Evolutionary conservation across 2,113 vertebrate genomes (phyloP).

Genomic region (Labrus mixtus): DNA sequence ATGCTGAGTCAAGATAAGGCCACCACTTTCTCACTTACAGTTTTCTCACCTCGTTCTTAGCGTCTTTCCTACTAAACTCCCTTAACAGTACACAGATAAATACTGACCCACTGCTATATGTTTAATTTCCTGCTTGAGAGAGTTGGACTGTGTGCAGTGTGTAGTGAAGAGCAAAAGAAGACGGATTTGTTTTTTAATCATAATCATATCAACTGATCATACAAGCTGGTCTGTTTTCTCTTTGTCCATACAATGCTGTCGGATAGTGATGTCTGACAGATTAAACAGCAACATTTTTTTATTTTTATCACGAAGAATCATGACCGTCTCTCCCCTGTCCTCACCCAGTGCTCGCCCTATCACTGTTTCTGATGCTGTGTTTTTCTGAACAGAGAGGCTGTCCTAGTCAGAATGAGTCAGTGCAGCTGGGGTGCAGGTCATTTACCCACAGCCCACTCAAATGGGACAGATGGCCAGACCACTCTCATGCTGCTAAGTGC

Average conservation of each 20-base stretch:
- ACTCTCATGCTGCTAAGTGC: conserved; percentile 59
- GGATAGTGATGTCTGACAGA: conserved; percentile 39
- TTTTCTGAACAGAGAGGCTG: conserved; percentile 69
- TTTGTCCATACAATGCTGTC: conserved; percentile 20
- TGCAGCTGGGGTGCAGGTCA: conserved; percentile 81
- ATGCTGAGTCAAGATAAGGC: conserved; percentile 8
- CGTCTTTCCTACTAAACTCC: conserved; percentile 7
- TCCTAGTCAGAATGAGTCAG: conserved; percentile 75
- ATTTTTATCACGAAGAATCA: conserved; percentile 33
- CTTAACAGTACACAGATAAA: conserved; percentile 38
- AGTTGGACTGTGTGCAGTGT: conserved; percentile 10
- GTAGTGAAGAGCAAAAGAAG: conserved; percentile 22
- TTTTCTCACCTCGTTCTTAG: conserved; percentile 6
- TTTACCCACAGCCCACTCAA: conserved; percentile 75
- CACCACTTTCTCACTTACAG: conserved; percentile 15
- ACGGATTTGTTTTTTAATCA: background rate
- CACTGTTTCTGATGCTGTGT: conserved; percentile 31
- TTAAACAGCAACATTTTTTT: conserved; percentile 36
- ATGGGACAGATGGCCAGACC: conserved; percentile 74
- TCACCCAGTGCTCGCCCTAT: conserved; percentile 26
- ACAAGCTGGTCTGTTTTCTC: conserved; percentile 14
- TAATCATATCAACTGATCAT: conserved; percentile 31
- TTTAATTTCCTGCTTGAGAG: conserved; percentile 70
- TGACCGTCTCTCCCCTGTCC: conserved; percentile 45
- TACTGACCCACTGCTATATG: conserved; percentile 22